phyloP scores from a whole-genome alignment of 2,113 vertebrate genomes.

The Tachysurus vachellii region DNA sequence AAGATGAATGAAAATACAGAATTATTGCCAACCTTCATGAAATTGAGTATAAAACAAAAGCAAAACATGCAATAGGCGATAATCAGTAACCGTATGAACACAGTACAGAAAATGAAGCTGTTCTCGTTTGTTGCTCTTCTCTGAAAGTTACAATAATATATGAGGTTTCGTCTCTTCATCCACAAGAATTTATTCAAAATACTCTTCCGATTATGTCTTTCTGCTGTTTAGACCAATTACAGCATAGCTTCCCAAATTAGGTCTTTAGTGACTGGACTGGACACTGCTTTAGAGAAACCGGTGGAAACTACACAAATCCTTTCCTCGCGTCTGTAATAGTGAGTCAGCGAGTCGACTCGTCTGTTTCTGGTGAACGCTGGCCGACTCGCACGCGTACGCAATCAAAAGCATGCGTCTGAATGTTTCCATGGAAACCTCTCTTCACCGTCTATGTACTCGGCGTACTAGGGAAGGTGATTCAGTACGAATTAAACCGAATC shows the following conservation, averaged over 20 bases:
- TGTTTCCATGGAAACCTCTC: neutral
- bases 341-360: neutral
- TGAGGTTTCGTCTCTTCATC: neutral
- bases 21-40: neutral
- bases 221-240: neutral
- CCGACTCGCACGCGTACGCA: neutral
- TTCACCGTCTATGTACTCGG: neutral
- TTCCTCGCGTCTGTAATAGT: neutral
- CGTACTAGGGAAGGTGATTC: neutral
- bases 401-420: neutral
- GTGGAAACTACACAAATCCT: neutral
- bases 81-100: neutral
- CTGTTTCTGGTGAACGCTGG: neutral
- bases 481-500: neutral
- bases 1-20: neutral
- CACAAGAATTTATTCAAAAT: neutral
- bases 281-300: neutral
- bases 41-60: neutral
- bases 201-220: too few relatives aligned
- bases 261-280: neutral
- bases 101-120: too few relatives aligned
- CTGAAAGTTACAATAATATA: neutral
- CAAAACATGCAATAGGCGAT: neutral
- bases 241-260: neutral
- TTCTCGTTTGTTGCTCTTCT: neutral